A percentile compares a stretch with the other conserved stretches of the same genome.
phyloP scores from a whole-genome alignment of 1,140 invertebrate species.

The Zaprionus gabonicus region DNA sequence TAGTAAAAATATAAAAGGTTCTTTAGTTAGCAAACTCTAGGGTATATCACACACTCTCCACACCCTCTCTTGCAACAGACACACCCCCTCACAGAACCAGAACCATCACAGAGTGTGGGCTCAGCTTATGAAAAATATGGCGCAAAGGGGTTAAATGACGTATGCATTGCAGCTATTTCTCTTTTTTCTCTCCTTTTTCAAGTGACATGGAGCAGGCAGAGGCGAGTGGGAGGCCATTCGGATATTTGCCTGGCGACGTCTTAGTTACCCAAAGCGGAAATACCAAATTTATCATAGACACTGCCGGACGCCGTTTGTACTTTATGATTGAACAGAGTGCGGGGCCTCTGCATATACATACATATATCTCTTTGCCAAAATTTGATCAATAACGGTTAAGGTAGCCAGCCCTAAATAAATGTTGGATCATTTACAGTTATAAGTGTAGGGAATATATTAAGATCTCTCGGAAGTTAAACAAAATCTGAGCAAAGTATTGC shows the following conservation, averaged over 20 bases:
- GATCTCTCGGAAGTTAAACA: conserved; percentile 21
- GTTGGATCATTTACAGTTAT: conserved; percentile 62
- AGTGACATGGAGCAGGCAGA: neutral
- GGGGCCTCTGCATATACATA: conserved; percentile 1
- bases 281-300: conserved; percentile 69
- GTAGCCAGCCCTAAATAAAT: conserved; percentile 58
- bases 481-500: conserved; percentile 1
- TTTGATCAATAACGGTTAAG: conserved; percentile 67
- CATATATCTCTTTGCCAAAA: conserved; percentile 35
- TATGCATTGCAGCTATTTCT: conserved; percentile 79
- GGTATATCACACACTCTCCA: neutral
- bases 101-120: conserved; percentile 36
- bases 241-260: conserved; percentile 75
- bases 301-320: conserved; percentile 48
- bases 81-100: conserved; percentile 16
- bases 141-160: conserved; percentile 82
- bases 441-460: conserved; percentile 30
- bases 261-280: conserved; percentile 71
- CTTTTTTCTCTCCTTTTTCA: conserved; percentile 40
- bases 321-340: conserved; percentile 65
- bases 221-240: conserved; percentile 4
- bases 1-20: no score
- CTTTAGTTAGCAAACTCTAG: neutral
- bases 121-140: conserved; percentile 80
- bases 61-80: neutral